These are phyloP conservation scores for Macrophya annulata DNA, from an alignment of 2,888 invertebrate genomes.

Conservation along the genomic window DNA sequence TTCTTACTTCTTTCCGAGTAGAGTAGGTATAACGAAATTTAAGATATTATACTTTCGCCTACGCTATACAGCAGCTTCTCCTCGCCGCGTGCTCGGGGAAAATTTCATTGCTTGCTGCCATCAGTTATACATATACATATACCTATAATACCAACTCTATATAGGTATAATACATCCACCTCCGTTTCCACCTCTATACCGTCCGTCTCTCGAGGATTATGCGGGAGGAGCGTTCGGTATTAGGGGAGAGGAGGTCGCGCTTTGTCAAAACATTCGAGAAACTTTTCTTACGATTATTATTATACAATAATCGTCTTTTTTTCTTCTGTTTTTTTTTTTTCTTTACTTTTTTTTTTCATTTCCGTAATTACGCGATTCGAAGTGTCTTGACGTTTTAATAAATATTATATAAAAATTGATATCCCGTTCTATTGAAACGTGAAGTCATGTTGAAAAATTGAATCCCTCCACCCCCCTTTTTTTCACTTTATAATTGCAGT, in stretches of 20 bases:
- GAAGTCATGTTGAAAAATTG: no score
- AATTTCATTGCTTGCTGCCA: conserved; percentile 19
- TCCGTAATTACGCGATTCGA: no score
- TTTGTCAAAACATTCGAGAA: background rate
- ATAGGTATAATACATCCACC: background rate
- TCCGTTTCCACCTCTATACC: background rate
- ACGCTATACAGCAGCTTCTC: background rate
- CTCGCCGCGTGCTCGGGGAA: background rate
- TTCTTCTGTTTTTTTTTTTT: background rate
- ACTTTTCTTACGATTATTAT: background rate
- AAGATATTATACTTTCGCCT: conserved; percentile 9
- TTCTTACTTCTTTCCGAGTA: background rate
- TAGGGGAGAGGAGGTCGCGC: conserved; percentile 12
- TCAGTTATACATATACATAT: background rate
- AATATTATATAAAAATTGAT: no score
- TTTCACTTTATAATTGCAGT: no score
- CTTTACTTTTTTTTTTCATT: background rate
- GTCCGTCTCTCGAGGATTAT: background rate
- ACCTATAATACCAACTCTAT: background rate
- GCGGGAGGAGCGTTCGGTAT: background rate
- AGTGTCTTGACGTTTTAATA: no score
- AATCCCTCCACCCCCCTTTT: no score
- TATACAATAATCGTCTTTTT: no score
- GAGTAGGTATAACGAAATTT: background rate
- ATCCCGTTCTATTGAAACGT: no score